Conservation (phyloP, 1,140 invertebrate species). For the Chionoecetes opilio region DNA sequence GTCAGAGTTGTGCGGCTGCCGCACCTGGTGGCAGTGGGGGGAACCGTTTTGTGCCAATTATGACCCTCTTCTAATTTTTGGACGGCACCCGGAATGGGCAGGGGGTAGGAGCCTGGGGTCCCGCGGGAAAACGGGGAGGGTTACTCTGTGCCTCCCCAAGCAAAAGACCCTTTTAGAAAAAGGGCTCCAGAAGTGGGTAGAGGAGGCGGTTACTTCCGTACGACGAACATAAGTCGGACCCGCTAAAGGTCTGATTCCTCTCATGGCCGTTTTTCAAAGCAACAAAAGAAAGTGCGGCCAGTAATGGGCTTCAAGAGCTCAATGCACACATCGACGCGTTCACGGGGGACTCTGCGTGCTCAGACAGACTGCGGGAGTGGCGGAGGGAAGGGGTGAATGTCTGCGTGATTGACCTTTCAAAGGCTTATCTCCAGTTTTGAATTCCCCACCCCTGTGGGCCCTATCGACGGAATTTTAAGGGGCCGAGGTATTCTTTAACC, state of each 20-base stretch:
- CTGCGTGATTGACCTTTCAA: slow-evolving; percentile 31
- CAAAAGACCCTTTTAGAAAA: neutral
- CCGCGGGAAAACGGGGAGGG: neutral
- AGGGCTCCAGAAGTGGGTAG: neutral
- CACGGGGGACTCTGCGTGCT: slow-evolving; percentile 9
- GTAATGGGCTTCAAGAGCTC: slow-evolving; percentile 47
- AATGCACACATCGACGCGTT: slow-evolving; percentile 43
- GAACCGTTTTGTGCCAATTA: slow-evolving; percentile 32
- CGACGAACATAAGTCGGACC: slow-evolving; percentile 37
- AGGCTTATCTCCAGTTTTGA: slow-evolving; percentile 37
- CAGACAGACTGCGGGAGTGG: slow-evolving; percentile 49
- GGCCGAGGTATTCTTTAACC: neutral
- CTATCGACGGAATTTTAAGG: neutral
- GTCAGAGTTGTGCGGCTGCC: neutral
- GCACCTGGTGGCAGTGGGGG: slow-evolving; percentile 33
- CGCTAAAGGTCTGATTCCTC: slow-evolving; percentile 49
- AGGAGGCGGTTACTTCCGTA: slow-evolving; percentile 31
- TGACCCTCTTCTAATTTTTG: neutral
- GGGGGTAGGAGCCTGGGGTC: neutral
- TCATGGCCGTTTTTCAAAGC: slow-evolving; percentile 24
- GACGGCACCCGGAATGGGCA: neutral
- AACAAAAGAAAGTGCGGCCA: slow-evolving; percentile 50
- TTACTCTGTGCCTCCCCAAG: slow-evolving; percentile 1
- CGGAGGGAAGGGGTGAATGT: slow-evolving; percentile 45
- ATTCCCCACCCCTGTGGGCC: slow-evolving; percentile 6